Base-by-base conservation (phyloP, 2,113 vertebrate genomes). In the Engraulis encrasicolus region DNA sequence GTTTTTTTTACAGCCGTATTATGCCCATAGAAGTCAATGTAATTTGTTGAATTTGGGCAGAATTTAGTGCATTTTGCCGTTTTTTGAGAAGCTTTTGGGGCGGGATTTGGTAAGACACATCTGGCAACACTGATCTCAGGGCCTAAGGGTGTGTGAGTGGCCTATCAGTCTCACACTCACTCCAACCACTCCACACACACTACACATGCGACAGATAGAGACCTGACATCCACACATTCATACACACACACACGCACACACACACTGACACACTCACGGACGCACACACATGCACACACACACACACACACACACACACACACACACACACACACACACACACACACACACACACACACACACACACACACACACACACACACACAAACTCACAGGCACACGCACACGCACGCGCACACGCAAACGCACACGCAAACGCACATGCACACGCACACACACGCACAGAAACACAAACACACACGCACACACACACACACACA, bases 271-370 rank as follows among this genome's bases (percentile, higher is more conserved):
- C 50, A 52, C 54, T 23, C 1, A 54, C 1, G 6, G 17, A 54
- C 0, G n/a, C 50, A 54, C 50, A 54, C 0, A 54, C 54, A 20
- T 7, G 7, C 19, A 58, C 54, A 66, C 6, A 66, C 58, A 27
- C n/a, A 66, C 6, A 66, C 58, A 27, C 23, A 66, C 23, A 31
- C 58, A 66, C 23, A 61, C 58, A 61, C 50, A 19, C 50, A 82
- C 20, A 52, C 18, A 61, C 49, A 78, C 36, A 81, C 66, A 89
- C 88, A 87, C 79, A 48, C 48, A 78, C n/a, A 83, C 77, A 52
- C 27, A 66, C n/a, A 45, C 78, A 37, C 81, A 34, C 27, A 50
- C 66, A 50, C 27, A 61, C 79, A 81, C 58, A 48, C 83, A 82
- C 40, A 52, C 54, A 27, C 48, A 84, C 86, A 83, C 82, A 85